These are phyloP conservation scores for Choristoneura fumiferana DNA, from an alignment of 1,140 invertebrate species.

Conservation along the genomic window DNA sequence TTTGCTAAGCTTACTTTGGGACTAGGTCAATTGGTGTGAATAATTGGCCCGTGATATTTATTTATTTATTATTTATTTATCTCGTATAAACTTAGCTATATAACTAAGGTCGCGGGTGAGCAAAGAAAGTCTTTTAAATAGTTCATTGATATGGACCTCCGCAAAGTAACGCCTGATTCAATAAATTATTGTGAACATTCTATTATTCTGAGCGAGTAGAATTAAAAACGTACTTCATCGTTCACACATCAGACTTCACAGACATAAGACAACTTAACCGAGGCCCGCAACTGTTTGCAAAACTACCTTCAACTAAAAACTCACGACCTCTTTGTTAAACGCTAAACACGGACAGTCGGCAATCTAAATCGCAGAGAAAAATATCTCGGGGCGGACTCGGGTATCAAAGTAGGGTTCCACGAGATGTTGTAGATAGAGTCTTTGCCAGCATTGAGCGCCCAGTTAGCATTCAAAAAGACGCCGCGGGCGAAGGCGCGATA, in stretches of 20 bases:
- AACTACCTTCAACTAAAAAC: constrained; percentile 4
- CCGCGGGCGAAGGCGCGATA: constrained; percentile 57
- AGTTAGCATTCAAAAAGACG: constrained; percentile 70
- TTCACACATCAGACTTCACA: neutral
- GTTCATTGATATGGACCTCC: too few relatives aligned
- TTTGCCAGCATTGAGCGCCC: constrained; percentile 51
- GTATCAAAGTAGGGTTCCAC: constrained; percentile 60
- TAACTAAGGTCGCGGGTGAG: too few relatives aligned
- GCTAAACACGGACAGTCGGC: constrained; percentile 39
- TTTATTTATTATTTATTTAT: too few relatives aligned
- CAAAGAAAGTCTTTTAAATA: too few relatives aligned
- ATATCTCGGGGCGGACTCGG: constrained; percentile 44
- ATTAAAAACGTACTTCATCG: neutral
- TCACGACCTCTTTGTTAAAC: constrained; percentile 36
- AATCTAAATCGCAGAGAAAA: constrained; percentile 61
- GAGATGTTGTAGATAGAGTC: constrained; percentile 48
- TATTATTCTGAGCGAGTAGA: too few relatives aligned
- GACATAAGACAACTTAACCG: neutral
- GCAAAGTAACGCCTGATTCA: too few relatives aligned
- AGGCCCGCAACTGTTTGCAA: constrained; percentile 9
- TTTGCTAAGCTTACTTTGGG: too few relatives aligned
- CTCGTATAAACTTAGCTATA: too few relatives aligned
- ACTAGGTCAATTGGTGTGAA: too few relatives aligned
- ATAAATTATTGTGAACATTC: too few relatives aligned
- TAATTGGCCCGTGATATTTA: too few relatives aligned